Conservation (phyloP, 2,888 invertebrate species). For the Dolichomitus sp. region DNA sequence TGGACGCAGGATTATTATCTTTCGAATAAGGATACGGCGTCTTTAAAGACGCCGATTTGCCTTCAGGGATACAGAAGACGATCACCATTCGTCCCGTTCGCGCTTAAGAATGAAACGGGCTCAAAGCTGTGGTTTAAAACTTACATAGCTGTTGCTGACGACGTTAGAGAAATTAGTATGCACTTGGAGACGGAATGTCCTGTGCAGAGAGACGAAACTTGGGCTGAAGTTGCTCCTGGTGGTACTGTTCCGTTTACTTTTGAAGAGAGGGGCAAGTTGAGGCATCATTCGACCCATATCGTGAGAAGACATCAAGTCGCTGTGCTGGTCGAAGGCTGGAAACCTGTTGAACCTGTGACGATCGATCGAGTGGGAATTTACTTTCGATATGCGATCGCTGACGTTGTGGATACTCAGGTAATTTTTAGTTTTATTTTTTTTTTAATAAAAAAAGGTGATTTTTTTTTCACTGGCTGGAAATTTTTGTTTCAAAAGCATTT, state of each 20-base stretch:
- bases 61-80: conserved; percentile 91
- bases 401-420: conserved; percentile 73
- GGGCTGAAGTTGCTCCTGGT: conserved; percentile 92
- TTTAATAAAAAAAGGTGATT: too few species aligned
- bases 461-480: not conserved
- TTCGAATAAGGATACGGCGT: conserved; percentile 76
- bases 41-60: conserved; percentile 84
- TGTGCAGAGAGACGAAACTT: conserved; percentile 87
- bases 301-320: conserved; percentile 95
- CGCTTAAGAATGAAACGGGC: conserved; percentile 97
- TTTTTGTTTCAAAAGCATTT: not conserved
- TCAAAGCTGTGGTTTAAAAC: conserved; percentile 95
- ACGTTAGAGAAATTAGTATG: conserved; percentile 77
- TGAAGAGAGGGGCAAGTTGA: conserved; percentile 91
- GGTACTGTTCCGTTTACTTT: conserved; percentile 95
- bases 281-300: conserved; percentile 92
- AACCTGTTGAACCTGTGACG: conserved; percentile 94
- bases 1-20: conserved; percentile 95
- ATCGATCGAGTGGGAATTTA: conserved; percentile 98
- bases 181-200: conserved; percentile 82
- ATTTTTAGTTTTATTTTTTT: not conserved
- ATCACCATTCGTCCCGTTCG: conserved; percentile 98
- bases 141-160: conserved; percentile 91
- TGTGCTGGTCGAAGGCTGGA: conserved; percentile 97
- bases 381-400: conserved; percentile 91